Percentiles rank a stretch among this genome's conserved stretches.
Evolutionary conservation across 2,888 invertebrate genomes (phyloP).

Genomic region (Smittia aterrima): DNA sequence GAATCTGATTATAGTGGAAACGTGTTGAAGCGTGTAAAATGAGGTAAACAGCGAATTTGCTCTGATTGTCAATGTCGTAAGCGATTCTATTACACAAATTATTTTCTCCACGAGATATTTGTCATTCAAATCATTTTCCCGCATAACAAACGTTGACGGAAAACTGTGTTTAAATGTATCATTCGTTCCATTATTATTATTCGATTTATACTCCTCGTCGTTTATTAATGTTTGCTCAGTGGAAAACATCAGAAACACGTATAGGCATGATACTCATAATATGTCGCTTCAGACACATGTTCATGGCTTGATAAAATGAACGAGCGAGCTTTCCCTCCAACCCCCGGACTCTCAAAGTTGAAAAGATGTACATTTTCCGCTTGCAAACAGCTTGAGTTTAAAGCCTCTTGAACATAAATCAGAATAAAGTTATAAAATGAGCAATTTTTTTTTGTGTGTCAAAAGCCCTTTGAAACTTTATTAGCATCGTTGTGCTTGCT

Average conservation of each 20-base stretch:
- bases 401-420: conserved; percentile 8
- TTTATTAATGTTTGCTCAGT: conserved; percentile 22
- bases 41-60: too few species aligned
- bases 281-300: conserved; percentile 11
- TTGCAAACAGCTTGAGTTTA: conserved; percentile 3
- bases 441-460: conserved; percentile 12
- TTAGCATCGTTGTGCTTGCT: conserved; percentile 29
- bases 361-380: neutral
- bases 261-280: conserved; percentile 11
- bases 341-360: neutral
- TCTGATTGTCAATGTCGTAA: too few species aligned
- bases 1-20: too few species aligned
- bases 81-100: too few species aligned
- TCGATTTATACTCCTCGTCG: neutral
- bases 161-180: conserved; percentile 18
- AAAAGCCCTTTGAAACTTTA: conserved; percentile 14
- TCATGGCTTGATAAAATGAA: conserved; percentile 9
- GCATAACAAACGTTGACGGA: neutral
- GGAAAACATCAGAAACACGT: conserved; percentile 13
- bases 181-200: conserved; percentile 17
- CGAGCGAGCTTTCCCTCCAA: neutral
- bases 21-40: too few species aligned
- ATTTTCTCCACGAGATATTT: too few species aligned
- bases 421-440: conserved; percentile 25
- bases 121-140: neutral